These are phyloP conservation scores for Sisyra terminalis DNA, from an alignment of 2,888 invertebrate genomes.

Conservation along the genomic window DNA sequence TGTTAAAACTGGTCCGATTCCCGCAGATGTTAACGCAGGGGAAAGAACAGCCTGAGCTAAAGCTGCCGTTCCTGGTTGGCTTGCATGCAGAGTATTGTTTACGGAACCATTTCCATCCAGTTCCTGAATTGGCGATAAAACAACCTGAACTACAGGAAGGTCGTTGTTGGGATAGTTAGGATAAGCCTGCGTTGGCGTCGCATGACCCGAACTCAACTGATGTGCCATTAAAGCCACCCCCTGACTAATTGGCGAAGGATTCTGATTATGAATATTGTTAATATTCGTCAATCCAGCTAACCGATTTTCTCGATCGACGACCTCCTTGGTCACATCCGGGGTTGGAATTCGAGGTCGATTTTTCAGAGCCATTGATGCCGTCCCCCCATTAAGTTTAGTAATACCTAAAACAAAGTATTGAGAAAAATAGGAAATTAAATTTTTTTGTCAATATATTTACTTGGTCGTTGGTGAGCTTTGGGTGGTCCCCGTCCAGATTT, in stretches of 20 bases:
- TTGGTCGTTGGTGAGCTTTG: conserved; percentile 1
- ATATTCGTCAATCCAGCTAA: conserved; percentile 27
- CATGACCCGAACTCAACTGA: conserved; percentile 27
- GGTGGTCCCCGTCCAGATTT: conserved; percentile 38
- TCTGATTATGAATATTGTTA: conserved; percentile 22
- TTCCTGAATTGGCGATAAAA: conserved; percentile 72
- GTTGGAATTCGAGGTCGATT: conserved; percentile 79
- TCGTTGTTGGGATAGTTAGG: conserved; percentile 32
- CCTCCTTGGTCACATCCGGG: conserved; percentile 72
- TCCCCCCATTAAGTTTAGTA: conserved; percentile 51
- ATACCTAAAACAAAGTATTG: conserved; percentile 30
- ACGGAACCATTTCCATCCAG: conserved; percentile 48
- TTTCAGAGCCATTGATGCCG: conserved; percentile 47
- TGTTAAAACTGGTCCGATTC: conserved; percentile 23
- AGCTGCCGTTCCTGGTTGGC: conserved; percentile 58
- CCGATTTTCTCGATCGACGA: conserved; percentile 51
- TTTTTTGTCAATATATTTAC: background rate
- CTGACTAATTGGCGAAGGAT: conserved; percentile 22
- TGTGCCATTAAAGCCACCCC: conserved; percentile 56
- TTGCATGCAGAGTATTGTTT: conserved; percentile 54
- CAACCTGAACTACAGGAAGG: conserved; percentile 58
- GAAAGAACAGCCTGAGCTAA: conserved; percentile 64
- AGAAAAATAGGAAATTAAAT: conserved; percentile 5
- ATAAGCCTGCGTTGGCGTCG: conserved; percentile 29
- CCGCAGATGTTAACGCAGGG: conserved; percentile 34